Base-by-base conservation (phyloP, 2,888 invertebrate genomes). In the Acleris laterana region DNA sequence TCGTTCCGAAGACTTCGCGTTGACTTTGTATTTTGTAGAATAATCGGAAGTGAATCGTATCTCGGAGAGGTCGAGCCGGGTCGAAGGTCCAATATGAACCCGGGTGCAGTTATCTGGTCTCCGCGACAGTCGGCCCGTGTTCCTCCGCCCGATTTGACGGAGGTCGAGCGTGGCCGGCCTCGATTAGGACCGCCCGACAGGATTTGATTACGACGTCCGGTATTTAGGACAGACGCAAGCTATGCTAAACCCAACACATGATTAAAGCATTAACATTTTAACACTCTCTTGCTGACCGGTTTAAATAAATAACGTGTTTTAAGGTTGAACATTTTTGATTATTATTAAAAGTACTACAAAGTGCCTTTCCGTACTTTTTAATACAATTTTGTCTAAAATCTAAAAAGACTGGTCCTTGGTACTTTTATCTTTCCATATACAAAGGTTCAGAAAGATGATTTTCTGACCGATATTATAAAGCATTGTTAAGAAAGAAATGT, bases 81-180 rank as follows among this genome's bases (percentile, higher is more conserved):
- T 61, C 25, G 56, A 61, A 64, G 61, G 68, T 52, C 38, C 55
- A 48, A 61, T 19, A 52, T 58, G 56, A 51, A 51, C 38, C 22
- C 56, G 57, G 55, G 44, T 68, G 62, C 62, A 79, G 82, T 82
- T 88, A 87, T 88, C 88, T 75, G 74, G 75, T 71, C 69, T 74
- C 69, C 65, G 75, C 81, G 87, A 87, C 84, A 87, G 80, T 80
- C 38, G 81, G 82, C 76, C 78, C 83, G 80, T 81, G 84, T 84
- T 83, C 81, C 81, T 84, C 78, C 46, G 81, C 76, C 75, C 80
- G 79, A 83, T 85, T 82, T 90, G 90, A 91, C 82, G 84, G 82
- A 86, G 90, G 90, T 90, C 84, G 82, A 80, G 89, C 82, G 84
- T 89, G 89, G 82, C 74, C 74, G 71, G 79, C 77, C 81, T 83